phyloP scores from a whole-genome alignment of 2,888 invertebrate species.

The Eupsilia transversa region DNA sequence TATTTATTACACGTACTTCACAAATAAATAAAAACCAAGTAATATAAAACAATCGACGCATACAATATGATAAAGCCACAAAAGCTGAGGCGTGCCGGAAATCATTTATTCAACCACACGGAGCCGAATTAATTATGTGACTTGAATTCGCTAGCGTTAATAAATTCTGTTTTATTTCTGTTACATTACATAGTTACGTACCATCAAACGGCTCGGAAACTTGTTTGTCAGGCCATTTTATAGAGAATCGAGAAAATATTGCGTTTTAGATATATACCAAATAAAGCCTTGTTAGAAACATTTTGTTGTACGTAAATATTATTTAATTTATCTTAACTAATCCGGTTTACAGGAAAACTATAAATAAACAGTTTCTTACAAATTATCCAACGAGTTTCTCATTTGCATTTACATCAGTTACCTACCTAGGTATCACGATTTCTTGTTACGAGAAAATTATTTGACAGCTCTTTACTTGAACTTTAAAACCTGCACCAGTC shows the following conservation, averaged over 20 bases:
- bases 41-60: conserved; percentile 43
- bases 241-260: conserved; percentile 50
- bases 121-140: conserved; percentile 70
- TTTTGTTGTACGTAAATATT: conserved; percentile 28
- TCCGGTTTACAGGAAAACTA: conserved; percentile 42
- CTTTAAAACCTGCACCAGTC: conserved; percentile 25
- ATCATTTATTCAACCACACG: conserved; percentile 65
- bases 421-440: conserved; percentile 26
- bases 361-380: conserved; percentile 31
- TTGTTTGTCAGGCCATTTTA: conserved; percentile 57
- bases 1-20: conserved; percentile 40
- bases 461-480: conserved; percentile 36
- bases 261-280: conserved; percentile 38
- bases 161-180: conserved; percentile 69
- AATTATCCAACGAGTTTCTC: conserved; percentile 19
- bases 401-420: conserved; percentile 43
- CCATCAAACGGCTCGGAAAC: conserved; percentile 62
- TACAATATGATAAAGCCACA: conserved; percentile 53
- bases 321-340: conserved; percentile 22
- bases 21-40: conserved; percentile 39
- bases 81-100: conserved; percentile 78
- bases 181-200: conserved; percentile 54
- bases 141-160: conserved; percentile 66
- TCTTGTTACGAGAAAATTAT: conserved; percentile 23
- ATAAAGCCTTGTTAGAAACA: conserved; percentile 3